Percentiles rank a stretch among this genome's conserved stretches.
These are phyloP conservation scores for Chlorocebus sabaeus DNA, from an alignment of 2,113 vertebrate genomes.

Conservation along the genomic window DNA sequence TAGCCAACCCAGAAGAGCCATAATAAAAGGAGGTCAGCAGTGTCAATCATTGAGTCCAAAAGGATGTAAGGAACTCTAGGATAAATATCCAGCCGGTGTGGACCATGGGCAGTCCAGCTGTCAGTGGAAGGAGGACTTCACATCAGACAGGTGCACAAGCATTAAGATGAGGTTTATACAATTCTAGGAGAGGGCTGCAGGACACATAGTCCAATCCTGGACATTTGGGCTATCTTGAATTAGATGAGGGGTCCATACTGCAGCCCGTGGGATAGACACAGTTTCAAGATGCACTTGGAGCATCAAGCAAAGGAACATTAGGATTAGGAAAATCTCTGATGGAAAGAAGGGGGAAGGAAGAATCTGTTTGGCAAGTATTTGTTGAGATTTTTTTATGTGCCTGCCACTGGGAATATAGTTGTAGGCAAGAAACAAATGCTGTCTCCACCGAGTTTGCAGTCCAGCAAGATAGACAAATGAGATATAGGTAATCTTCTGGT, in stretches of 20 bases:
- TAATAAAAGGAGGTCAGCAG: background rate
- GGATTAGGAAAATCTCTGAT: background rate
- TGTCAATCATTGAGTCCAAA: background rate
- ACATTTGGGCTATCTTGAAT: background rate
- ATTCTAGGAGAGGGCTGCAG: background rate
- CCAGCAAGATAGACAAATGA: background rate
- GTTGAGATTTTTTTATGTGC: background rate
- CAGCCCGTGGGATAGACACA: background rate
- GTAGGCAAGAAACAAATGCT: background rate
- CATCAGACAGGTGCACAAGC: background rate
- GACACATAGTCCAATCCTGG: background rate
- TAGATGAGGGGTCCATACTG: background rate
- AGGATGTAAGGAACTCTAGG: background rate
- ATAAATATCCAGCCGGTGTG: background rate
- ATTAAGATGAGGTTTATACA: background rate
- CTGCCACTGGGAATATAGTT: background rate
- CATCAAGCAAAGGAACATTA: background rate
- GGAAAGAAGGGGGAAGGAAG: background rate
- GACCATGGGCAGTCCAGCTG: too few species aligned
- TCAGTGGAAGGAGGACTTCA: background rate
- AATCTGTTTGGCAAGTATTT: background rate
- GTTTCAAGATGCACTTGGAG: background rate
- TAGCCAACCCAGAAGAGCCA: background rate
- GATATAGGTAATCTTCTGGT: background rate
- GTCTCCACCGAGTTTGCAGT: background rate